Base-by-base conservation (phyloP, 2,888 invertebrate genomes). In the Lycocerus yunnanus region DNA sequence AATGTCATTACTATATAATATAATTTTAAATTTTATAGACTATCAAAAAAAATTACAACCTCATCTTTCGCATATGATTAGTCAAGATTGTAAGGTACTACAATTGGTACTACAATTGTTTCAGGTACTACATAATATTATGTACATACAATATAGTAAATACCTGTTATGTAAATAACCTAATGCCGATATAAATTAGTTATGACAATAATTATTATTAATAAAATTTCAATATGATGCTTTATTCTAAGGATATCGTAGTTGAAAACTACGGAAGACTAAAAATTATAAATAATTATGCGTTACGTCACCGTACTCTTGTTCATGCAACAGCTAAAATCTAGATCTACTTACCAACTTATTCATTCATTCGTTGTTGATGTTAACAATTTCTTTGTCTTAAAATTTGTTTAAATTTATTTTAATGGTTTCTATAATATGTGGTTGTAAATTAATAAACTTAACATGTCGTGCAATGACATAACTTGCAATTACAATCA, bases 261-360 rank as follows among this genome's bases (percentile, higher is more conserved):
- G 5, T n/a, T n/a, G 6, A 43, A 43, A 43, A 6, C n/a, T 43
- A 43, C 43, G 6, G 5, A 43, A n/a, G 43, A n/a, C n/a, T 43
- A 43, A 43, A 43, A 43, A 43, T 43, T 43, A 43, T n/a, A 43
- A 63, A 63, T 63, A 18, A 63, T 63, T 63, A 63, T 63, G 13
- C 15, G 20, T 15, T 63, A 63, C 61, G 61, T 63, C 61, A 63
- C 15, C 16, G 20, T 63, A 63, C n/a, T 18, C 6, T 18, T 18
- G 61, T 63, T 63, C 61, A 63, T 63, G 61, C 61, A 63, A 63
- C 20, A 63, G 20, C 18, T 63, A 18, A 20, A 18, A 20, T 63
- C 61, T 63, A 63, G 61, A 63, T 63, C 61, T 63, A 63, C 61
- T 63, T 63, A 63, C 61, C 61, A 63, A 63, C 61, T 18, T 63